Base-by-base conservation (phyloP, 2,797 vertebrate species). In the Etheostoma perlongum region DNA sequence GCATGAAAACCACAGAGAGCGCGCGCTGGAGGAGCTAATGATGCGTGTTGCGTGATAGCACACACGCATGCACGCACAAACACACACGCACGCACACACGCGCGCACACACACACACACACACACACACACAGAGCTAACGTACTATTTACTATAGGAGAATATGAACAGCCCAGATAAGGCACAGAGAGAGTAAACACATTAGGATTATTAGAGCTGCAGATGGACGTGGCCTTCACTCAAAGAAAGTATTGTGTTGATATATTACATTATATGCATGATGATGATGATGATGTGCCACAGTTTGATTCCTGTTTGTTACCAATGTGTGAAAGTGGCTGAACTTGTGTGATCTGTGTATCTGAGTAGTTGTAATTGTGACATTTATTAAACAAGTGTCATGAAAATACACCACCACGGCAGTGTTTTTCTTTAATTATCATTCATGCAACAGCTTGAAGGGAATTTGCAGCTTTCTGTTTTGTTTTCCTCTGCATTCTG, bases 11-110 rank as follows among this genome's bases (percentile, higher is more conserved):
- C 96, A 93, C 83, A 72, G 91, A 0, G 98, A 99, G 46, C 94
- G 93, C 42, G 97, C 97, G 0, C 91, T 99, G 65, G 98, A 99
- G 86, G 98, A 99, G 81, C 96, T 99, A 0, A 96, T 99, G 94
- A 96, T 93, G 85, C 96, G 95, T 4, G 90, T 95, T 51, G 93
- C 94, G 18, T 98, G 91, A 96, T 19, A 18, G n/a, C n/a, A 75
- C 30, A 70, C 18, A 64, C 36, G 53, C 68, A 19, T 16, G 30
- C 36, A 65, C 16, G 53, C 60, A 63, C 60, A 60, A 61, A 55
- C 53, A 72, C 44, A 66, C 46, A 46, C 64, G 69, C 63, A 30
- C n/a, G 42, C 57, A 40, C 57, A 59, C 57, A 40, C 33, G n/a
- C 33, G 33, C 9, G 19, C 55, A 42, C 52, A 21, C 49, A 21